Conservation (phyloP, 2,113 vertebrate genomes). For the Bothrops jararaca region DNA sequence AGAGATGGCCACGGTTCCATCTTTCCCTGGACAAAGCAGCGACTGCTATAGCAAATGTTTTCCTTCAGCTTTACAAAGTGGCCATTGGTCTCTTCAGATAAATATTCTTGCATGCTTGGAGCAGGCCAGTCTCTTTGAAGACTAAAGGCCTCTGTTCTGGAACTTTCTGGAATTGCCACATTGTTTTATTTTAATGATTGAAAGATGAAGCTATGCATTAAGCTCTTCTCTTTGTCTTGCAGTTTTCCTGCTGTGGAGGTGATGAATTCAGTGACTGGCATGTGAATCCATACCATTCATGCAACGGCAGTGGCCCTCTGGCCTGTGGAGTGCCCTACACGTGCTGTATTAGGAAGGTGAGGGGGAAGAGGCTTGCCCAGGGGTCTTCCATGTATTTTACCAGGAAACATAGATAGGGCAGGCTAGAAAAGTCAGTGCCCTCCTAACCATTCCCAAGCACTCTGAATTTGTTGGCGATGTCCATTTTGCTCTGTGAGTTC, state of each 20-base stretch:
- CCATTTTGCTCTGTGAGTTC: too few relatives aligned
- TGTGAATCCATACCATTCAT: conserved; percentile 87
- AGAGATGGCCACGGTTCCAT: neutral
- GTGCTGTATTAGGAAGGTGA: conserved; percentile 79
- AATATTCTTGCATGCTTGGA: neutral
- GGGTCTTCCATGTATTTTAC: too few relatives aligned
- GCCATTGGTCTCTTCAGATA: neutral
- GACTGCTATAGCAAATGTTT: neutral
- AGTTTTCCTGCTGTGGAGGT: conserved; percentile 90
- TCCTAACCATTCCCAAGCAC: too few relatives aligned
- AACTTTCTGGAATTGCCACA: neutral
- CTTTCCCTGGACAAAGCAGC: neutral
- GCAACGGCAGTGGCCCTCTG: conserved; percentile 79
- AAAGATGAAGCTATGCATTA: neutral
- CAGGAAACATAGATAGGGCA: too few relatives aligned
- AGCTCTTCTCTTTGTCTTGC: neutral
- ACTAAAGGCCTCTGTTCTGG: neutral
- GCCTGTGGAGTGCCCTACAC: conserved; percentile 89
- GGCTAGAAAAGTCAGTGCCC: too few relatives aligned
- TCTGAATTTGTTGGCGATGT: too few relatives aligned
- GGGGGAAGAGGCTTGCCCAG: neutral
- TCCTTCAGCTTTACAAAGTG: neutral
- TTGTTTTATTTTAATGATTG: neutral
- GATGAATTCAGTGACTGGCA: conserved; percentile 87
- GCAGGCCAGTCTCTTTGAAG: neutral